Evolutionary conservation across 2,113 vertebrate species (phyloP), one percentile per base, ranked within the genome.

Genomic region (Sitta europaea): DNA sequence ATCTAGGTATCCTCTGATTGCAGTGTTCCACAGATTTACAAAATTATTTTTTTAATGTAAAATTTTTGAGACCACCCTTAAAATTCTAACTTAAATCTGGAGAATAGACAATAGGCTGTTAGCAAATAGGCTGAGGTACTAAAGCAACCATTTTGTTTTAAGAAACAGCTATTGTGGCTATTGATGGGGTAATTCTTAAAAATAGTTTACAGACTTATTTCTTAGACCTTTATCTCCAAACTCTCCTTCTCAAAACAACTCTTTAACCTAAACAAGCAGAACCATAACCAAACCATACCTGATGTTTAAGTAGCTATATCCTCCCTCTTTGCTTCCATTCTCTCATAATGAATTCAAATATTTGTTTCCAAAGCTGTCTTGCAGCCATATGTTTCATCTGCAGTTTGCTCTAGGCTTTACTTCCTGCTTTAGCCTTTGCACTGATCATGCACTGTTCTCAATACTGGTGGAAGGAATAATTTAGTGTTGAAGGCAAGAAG

Each of bases 101-200:
- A 71, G 22, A 50, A 67, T 21, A 58, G 61, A 14, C 35, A 29
- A 40, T 9, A 57, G 23, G 8, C 42, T 5, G 8, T 45, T 73
- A 70, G 25, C 38, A 57, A 47, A 48, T 28, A 65, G 27, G 6
- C 10, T 90, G 43, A 55, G 27, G 25, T 81, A 36, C 23, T 73
- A 29, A 53, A 62, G 33, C 23, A 67, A 6, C 68, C 2, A 48
- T 20, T 35, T 25, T 50, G 6, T 33, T 61, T 23, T 65, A 51
- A 12, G 22, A 76, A 85, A 43, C n/a, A n/a, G 36, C 12, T 15
- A 0, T 17, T 45, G 0, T 43, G 40, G 21, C 5, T 48, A 43
- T 11, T 31, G 45, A 47, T 83, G 14, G 36, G 4, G 7, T 80
- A 53, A 40, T 84, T 86, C 5, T 58, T 77, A 54, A 6, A 47